Conservation (phyloP, 2,888 invertebrate genomes). For the Campoletis raptor region DNA sequence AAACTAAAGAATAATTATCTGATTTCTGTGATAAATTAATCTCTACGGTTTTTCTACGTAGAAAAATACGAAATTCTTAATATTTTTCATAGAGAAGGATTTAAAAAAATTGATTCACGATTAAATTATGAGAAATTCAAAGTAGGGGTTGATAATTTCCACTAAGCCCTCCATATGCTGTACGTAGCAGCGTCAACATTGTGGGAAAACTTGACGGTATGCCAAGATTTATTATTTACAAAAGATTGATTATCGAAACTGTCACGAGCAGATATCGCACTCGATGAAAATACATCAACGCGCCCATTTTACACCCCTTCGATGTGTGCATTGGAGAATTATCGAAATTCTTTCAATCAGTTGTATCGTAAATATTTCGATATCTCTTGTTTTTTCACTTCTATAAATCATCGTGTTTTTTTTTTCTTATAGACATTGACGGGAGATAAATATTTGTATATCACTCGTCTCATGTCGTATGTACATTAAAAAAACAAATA, state of each 20-base stretch:
- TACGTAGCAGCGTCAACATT: slow-evolving; percentile 1
- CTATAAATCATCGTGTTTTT: neutral
- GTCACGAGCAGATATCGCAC: slow-evolving; percentile 39
- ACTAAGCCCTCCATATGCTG: neutral
- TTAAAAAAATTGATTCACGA: neutral
- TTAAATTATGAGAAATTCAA: neutral
- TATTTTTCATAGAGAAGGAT: neutral
- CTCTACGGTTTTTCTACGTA: neutral
- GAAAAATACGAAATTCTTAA: neutral
- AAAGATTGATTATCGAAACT: slow-evolving; percentile 39
- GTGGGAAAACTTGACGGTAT: neutral
- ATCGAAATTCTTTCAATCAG: slow-evolving; percentile 42
- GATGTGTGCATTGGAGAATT: slow-evolving; percentile 32
- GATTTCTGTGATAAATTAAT: neutral
- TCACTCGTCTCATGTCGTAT: neutral
- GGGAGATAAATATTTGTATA: neutral
- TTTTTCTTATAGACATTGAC: neutral
- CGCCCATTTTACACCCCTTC: neutral
- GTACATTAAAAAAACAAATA: neutral
- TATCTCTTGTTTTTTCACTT: neutral
- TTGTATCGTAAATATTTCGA: slow-evolving; percentile 1
- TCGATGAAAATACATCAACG: slow-evolving; percentile 19
- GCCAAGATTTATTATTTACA: slow-evolving; percentile 27
- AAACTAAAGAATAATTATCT: neutral
- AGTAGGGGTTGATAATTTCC: neutral